Evolutionary conservation across 2,888 invertebrate genomes (phyloP).

Genomic region (Belgica antarctica): DNA sequence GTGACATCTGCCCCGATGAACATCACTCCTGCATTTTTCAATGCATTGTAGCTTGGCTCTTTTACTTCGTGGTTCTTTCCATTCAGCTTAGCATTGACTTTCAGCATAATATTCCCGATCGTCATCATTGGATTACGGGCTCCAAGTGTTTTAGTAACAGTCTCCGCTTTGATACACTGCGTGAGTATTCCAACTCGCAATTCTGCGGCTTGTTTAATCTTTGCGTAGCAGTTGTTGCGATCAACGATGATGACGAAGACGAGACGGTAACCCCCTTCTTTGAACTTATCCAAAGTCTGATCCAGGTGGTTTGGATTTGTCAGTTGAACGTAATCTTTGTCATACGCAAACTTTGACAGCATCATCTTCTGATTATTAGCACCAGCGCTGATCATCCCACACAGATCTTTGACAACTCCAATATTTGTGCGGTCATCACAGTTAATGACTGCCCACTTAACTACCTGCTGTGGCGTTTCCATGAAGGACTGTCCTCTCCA

Average conservation of each 20-base stretch:
- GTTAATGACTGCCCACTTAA: constrained; percentile 21
- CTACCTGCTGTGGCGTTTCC: constrained; percentile 48
- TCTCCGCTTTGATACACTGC: constrained; percentile 22
- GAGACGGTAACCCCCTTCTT: constrained; percentile 55
- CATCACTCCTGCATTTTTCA: constrained; percentile 52
- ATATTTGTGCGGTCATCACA: neutral
- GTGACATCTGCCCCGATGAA: constrained; percentile 89
- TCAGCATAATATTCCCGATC: constrained; percentile 48
- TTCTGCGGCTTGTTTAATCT: constrained; percentile 70
- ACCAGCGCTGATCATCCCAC: constrained; percentile 46
- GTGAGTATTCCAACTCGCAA: constrained; percentile 53
- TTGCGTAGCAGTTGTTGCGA: constrained; percentile 53
- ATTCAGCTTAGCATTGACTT: constrained; percentile 77
- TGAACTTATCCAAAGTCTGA: constrained; percentile 47
- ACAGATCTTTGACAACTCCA: constrained; percentile 17
- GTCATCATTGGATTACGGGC: neutral
- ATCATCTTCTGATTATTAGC: constrained; percentile 47
- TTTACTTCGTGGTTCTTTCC: constrained; percentile 69
- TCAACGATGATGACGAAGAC: constrained; percentile 64
- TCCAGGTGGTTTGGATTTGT: constrained; percentile 47
- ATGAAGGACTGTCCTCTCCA: constrained; percentile 55
- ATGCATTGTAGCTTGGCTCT: constrained; percentile 43
- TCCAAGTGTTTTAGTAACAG: neutral
- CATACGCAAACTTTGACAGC: constrained; percentile 45
- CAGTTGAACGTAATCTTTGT: constrained; percentile 45